A percentile compares a stretch with the other conserved stretches of the same genome.
Conservation (phyloP, 2,113 vertebrate species). For the Notechis scutatus region DNA sequence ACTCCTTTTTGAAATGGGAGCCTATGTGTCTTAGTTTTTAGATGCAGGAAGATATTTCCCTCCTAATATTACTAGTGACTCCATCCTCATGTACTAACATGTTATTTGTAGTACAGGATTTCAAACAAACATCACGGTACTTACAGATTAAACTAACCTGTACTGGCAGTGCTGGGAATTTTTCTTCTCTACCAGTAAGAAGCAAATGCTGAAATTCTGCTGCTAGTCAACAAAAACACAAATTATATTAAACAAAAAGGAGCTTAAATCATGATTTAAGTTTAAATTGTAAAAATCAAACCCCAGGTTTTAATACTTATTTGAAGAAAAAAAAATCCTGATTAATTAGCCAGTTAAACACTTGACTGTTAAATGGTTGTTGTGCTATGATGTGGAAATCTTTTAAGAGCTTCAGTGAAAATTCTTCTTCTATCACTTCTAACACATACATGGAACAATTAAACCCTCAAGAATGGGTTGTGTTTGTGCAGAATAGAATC, state of each 20-base stretch:
- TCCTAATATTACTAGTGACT: conserved; percentile 51
- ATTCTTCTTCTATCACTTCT: background rate
- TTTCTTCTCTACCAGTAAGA: conserved; percentile 91
- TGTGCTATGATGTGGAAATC: background rate
- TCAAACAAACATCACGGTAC: conserved; percentile 85
- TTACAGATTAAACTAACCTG: conserved; percentile 97
- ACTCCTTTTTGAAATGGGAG: background rate
- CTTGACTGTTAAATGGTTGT: background rate
- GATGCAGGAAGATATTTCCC: conserved; percentile 2
- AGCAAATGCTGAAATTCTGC: conserved; percentile 86
- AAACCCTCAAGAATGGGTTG: background rate
- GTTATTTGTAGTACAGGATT: conserved; percentile 72
- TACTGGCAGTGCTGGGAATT: conserved; percentile 88
- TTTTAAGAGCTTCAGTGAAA: background rate
- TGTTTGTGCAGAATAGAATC: background rate
- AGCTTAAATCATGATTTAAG: conserved; percentile 67
- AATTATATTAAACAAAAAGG: conserved; percentile 80
- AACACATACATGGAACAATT: background rate
- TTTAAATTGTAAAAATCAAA: conserved; percentile 47
- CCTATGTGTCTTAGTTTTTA: background rate
- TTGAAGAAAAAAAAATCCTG: conserved; percentile 12
- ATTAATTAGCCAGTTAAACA: background rate
- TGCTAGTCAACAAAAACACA: conserved; percentile 96
- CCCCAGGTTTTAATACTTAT: conserved; percentile 46
- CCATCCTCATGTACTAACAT: conserved; percentile 66